Evolutionary conservation across 2,797 vertebrate species (phyloP).

Genomic region (Danio jaintianensis): DNA sequence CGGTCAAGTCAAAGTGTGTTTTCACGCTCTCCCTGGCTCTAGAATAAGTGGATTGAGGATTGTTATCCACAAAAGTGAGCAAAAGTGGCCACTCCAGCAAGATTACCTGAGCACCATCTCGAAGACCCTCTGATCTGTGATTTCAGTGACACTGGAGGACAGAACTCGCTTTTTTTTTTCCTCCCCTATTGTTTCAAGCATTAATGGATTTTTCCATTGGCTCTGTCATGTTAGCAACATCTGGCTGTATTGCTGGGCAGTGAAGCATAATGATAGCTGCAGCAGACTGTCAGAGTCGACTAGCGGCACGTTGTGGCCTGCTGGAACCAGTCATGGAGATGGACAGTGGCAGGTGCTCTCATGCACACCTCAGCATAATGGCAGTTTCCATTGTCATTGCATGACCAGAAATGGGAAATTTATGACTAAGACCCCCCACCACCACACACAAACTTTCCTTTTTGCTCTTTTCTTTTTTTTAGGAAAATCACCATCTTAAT

Average conservation of each 20-base stretch:
- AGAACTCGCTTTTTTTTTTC: conserved; percentile 14
- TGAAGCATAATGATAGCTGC: conserved; percentile 51
- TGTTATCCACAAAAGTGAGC: conserved; percentile 43
- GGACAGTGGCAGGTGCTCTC: conserved; percentile 60
- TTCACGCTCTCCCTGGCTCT: conserved; percentile 39
- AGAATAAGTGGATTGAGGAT: conserved; percentile 42
- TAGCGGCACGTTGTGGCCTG: conserved; percentile 13
- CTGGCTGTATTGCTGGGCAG: conserved; percentile 60
- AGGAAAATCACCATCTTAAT: conserved; percentile 65
- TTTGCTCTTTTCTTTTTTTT: neutral
- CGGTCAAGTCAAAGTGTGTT: conserved; percentile 48
- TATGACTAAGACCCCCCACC: conserved; percentile 51
- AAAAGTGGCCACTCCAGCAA: conserved; percentile 50
- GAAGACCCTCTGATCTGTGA: conserved; percentile 42
- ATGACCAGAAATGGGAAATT: conserved; percentile 55
- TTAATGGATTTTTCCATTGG: conserved; percentile 47
- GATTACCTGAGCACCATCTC: conserved; percentile 50
- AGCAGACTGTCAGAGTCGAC: conserved; percentile 53
- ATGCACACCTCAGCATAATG: conserved; percentile 51
- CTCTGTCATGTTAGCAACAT: conserved; percentile 58
- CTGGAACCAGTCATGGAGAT: conserved; percentile 39
- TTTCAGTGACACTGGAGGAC: conserved; percentile 28
- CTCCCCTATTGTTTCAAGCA: conserved; percentile 40
- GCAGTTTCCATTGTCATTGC: conserved; percentile 54
- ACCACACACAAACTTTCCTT: conserved; percentile 4